A percentile compares a stretch with the other conserved stretches of the same genome.
Evolutionary conservation across 1,140 invertebrate genomes (phyloP).

Genomic region (Probaryconus sp.): DNA sequence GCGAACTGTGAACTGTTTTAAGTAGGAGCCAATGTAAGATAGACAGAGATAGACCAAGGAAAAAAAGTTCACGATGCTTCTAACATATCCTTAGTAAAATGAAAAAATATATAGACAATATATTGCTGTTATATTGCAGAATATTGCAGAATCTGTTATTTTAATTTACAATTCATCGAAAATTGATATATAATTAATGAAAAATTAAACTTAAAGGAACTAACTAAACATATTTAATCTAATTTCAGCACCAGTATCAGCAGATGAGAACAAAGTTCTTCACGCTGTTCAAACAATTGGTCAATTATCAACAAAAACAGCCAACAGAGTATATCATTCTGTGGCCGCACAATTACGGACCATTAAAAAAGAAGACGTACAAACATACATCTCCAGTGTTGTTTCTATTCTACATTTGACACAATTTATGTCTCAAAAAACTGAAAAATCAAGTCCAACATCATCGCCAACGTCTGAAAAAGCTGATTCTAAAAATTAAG

Average conservation of each 20-base stretch:
- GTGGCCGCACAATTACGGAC: constrained; percentile 82
- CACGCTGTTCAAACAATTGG: constrained; percentile 86
- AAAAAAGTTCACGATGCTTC: no score
- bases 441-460: not conserved
- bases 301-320: constrained; percentile 85
- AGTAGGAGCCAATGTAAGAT: no score
- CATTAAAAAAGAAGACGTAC: constrained; percentile 82
- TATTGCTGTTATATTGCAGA: no score
- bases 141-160: no score
- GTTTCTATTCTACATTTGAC: constrained; percentile 84
- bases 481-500: constrained; percentile 1
- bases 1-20: no score
- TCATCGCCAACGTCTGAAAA: constrained; percentile 13
- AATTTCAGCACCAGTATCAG: constrained; percentile 79
- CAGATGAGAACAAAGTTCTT: constrained; percentile 83
- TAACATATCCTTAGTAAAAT: no score
- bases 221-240: constrained; percentile 26
- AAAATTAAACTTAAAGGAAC: no score
- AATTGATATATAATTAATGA: no score
- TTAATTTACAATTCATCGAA: no score
- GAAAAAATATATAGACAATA: no score
- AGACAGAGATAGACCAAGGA: no score
- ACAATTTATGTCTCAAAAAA: constrained; percentile 77
- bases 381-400: constrained; percentile 82
- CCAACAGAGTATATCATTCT: constrained; percentile 84